Conservation (phyloP, 1,140 invertebrate genomes). For the Schlechtendalia chinensis region DNA sequence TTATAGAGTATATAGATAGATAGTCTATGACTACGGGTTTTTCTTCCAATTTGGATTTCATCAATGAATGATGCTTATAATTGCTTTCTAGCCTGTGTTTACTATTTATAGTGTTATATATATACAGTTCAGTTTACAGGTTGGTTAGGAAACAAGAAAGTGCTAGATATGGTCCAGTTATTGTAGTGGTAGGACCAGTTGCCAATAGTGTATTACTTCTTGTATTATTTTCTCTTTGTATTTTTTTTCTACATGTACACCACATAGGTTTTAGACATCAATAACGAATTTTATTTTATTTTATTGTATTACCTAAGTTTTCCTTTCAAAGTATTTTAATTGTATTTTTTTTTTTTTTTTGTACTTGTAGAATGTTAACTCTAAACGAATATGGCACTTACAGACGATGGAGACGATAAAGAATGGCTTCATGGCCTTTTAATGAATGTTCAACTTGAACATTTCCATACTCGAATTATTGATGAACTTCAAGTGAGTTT, state of each 20-base stretch:
- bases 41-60: no score
- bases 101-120: neutral
- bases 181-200: slow-evolving; percentile 9
- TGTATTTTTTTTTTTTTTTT: neutral
- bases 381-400: slow-evolving; percentile 12
- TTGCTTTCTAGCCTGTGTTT: slow-evolving; percentile 14
- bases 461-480: slow-evolving; percentile 84
- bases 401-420: slow-evolving; percentile 62
- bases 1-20: neutral
- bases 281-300: neutral
- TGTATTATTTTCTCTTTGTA: slow-evolving; percentile 26
- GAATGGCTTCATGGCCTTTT: slow-evolving; percentile 84
- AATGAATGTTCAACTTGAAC: slow-evolving; percentile 85
- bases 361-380: neutral
- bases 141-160: neutral
- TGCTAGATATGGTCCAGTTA: slow-evolving; percentile 38
- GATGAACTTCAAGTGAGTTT: slow-evolving; percentile 79
- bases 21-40: no score
- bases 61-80: neutral
- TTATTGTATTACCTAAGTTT: no score
- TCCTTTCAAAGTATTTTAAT: no score
- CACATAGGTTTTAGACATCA: no score
- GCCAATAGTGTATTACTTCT: slow-evolving; percentile 22
- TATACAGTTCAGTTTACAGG: neutral
- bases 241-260: no score